Evolutionary conservation across 2,113 vertebrate species (phyloP), one percentile per base, ranked within the genome.

Genomic region (Phrynosoma blainvillii): DNA sequence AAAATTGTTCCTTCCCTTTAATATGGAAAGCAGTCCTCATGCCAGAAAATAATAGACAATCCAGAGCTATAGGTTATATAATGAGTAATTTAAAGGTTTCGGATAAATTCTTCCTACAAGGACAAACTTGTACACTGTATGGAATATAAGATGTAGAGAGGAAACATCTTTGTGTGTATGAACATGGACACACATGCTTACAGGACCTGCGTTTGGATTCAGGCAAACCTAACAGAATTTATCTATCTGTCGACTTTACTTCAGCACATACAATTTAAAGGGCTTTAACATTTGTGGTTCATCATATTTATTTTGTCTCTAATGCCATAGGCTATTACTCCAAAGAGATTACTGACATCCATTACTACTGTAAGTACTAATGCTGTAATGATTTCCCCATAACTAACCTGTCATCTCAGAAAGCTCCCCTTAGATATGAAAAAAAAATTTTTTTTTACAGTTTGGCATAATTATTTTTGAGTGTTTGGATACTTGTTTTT

Each of bases 261-360:
- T 76, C 82, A 85, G 27, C 32, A 36, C 16, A 32, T 77, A 89
- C 85, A 1, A 30, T 18, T 83, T 84, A 9, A 66, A 4, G 76
- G 84, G 23, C 30, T 78, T 78, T 16, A 56, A 79, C 18, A 84
- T 36, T 59, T 68, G 42, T 89, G 87, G 75, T 89, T 27, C 7
- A 62, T 40, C 90, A 27, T n/a, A 87, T 42, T 85, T 9, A 80
- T 82, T 27, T 6, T 93, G 62, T 74, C 68, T 0, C 86, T 71
- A 86, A 89, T 78, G 78, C 92, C 88, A 32, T 82, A 99, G 99
- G 97, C 98, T 79, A 98, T 99, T 90, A 99, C 98, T 94, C 98
- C 98, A 87, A 99, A 99, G 94, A 98, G 98, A 95, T 97, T 99
- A 85, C 96, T 99, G 23, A 97, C 98, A 30, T 97, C 97, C 81